Base-by-base conservation (phyloP, 1,140 invertebrate species). In the Temnothorax nylanderi region DNA sequence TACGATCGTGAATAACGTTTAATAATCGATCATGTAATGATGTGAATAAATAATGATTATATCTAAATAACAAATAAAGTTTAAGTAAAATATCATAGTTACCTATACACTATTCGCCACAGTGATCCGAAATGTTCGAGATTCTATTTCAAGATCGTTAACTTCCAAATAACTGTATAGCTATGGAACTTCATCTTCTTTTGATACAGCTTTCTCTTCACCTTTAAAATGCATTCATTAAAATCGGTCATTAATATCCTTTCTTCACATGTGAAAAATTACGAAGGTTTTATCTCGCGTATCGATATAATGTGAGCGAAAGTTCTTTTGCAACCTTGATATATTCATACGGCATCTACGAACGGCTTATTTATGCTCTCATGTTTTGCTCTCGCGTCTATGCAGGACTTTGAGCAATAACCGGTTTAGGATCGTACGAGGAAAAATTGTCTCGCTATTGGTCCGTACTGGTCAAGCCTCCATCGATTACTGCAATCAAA, bases 361-460 rank as follows among this genome's bases (percentile, higher is more conserved):
- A 8, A 0, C 56, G 7, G 3, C 5, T 74, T 60, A 7, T 41
- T 26, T 44, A 37, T 26, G 13, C 32, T 13, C 7, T 32, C 0
- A 21, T 16, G 7, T 75, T 11, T 51, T 44, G 44, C 1, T 65
- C 2, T 49, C 1, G 7, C 26, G 26, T 26, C 3, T 18, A 54
- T 49, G 67, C n/a, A 18, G 2, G 37, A 21, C 34, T 71, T 72
- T 44, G n/a, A 3, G 13, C 3, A 78, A 86, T 86, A 86, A 88
- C 87, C 67, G 84, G 75, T 88, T 88, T 58, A 34, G 51, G 32
- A 85, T 49, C 54, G 47, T 56, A 65, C 8, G 32, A 84, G 21
- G 13, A 34, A 60, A 21, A 10, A 32, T 71, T 3, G 32, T 5
- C 0, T 69, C 47, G 44, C 74, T 44, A 85, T 78, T 85, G 74